Percentiles rank a stretch among this genome's conserved stretches.
Evolutionary conservation across 2,113 vertebrate genomes (phyloP).

Genomic region (Melanerpes aurifrons): DNA sequence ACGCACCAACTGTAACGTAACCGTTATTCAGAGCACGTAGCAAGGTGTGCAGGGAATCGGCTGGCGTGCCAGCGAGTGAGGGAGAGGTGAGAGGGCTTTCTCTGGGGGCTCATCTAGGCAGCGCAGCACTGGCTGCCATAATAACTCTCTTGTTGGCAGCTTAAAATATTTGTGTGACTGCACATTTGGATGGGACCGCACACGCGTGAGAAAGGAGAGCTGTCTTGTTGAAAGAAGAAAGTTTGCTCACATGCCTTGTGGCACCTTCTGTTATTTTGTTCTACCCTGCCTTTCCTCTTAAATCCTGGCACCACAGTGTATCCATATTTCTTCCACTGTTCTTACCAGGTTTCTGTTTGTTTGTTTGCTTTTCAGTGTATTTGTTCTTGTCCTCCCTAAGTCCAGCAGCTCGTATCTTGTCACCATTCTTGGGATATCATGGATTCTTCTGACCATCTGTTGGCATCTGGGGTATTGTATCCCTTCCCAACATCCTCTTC

Average conservation of each 20-base stretch:
- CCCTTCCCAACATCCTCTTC: not conserved
- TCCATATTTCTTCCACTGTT: not conserved
- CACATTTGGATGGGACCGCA: not conserved
- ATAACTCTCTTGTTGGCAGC: constrained; percentile 1
- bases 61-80: not conserved
- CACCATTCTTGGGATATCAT: not conserved
- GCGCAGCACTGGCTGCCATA: not conserved
- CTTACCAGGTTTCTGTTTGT: not conserved
- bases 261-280: not conserved
- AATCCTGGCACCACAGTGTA: not conserved
- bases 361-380: not conserved
- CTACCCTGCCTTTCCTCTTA: not conserved
- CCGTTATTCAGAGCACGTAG: not conserved
- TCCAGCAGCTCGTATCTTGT: not conserved
- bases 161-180: constrained; percentile 22
- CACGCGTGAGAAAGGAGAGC: not conserved
- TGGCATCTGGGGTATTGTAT: not conserved
- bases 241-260: constrained; percentile 2
- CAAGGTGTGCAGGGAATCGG: not conserved
- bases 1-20: not conserved
- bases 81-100: not conserved
- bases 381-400: not conserved
- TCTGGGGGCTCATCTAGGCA: constrained; percentile 24
- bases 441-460: not conserved
- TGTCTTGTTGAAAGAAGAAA: constrained; percentile 4